Percentiles rank a stretch among this genome's conserved stretches.
phyloP scores from a whole-genome alignment of 2,888 invertebrate species.

The Cybosia mesomella region DNA sequence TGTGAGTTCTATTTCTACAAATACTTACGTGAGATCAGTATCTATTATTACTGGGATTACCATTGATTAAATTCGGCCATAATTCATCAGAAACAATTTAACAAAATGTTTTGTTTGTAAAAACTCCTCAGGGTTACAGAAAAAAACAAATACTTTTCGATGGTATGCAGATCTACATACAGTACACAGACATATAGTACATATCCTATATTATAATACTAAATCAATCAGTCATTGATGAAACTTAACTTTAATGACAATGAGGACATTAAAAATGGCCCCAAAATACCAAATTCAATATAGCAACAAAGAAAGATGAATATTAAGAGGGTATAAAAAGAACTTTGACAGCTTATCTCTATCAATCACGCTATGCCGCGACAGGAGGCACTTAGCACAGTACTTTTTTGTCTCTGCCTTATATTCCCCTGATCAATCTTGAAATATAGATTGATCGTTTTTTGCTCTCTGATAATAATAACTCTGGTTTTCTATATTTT shows the following conservation, averaged over 20 bases:
- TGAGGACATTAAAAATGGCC: slow-evolving; percentile 12
- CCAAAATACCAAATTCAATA: slow-evolving; percentile 29
- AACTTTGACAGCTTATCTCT: slow-evolving; percentile 56
- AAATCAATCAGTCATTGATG: not conserved
- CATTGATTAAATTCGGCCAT: no score
- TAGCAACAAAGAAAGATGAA: slow-evolving; percentile 55
- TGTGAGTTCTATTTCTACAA: no score
- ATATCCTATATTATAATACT: no score
- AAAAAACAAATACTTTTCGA: no score
- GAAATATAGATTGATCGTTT: slow-evolving; percentile 65
- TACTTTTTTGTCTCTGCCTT: slow-evolving; percentile 58
- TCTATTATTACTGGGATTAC: no score
- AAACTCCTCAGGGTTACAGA: no score
- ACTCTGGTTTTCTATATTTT: slow-evolving; percentile 23
- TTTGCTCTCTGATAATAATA: slow-evolving; percentile 32
- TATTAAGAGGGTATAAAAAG: slow-evolving; percentile 60
- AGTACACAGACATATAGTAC: no score
- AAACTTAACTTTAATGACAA: slow-evolving; percentile 10
- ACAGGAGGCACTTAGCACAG: slow-evolving; percentile 52
- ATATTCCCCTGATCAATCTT: slow-evolving; percentile 56
- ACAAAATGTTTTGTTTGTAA: no score
- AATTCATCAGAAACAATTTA: no score
- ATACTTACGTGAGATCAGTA: no score
- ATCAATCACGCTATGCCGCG: slow-evolving; percentile 59
- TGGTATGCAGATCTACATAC: no score